These are phyloP conservation scores for Halcyon leucocephala DNA, from an alignment of 2,797 vertebrate species.

Conservation along the genomic window DNA sequence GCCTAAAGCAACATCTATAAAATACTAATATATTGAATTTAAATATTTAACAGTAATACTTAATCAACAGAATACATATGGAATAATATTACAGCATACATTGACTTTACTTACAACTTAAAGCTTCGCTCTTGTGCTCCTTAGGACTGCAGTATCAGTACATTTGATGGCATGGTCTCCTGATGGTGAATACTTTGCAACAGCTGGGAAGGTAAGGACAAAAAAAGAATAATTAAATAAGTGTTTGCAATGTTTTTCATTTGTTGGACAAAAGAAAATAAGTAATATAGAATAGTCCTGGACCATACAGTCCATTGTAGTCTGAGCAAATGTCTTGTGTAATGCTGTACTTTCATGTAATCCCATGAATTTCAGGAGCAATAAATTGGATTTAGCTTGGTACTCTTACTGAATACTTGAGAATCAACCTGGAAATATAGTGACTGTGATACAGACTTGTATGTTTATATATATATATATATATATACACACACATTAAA, in stretches of 20 bases:
- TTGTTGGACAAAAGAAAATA: background rate
- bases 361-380: background rate
- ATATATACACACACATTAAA: background rate
- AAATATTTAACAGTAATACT: background rate
- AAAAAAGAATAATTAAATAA: background rate
- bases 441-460: background rate
- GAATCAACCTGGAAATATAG: background rate
- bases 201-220: conserved; percentile 92
- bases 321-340: background rate
- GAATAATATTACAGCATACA: background rate
- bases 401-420: background rate
- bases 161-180: conserved; percentile 96
- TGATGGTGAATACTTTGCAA: conserved; percentile 97
- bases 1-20: background rate
- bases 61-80: background rate
- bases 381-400: background rate
- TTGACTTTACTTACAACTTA: background rate
- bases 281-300: background rate
- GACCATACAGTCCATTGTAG: background rate
- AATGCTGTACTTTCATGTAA: background rate
- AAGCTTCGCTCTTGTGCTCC: background rate
- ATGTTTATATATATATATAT: background rate
- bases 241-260: background rate
- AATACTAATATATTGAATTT: background rate
- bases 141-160: conserved; percentile 91